Evolutionary conservation across 2,113 vertebrate genomes (phyloP).

Genomic region (Speoplatyrhinus poulsoni): DNA sequence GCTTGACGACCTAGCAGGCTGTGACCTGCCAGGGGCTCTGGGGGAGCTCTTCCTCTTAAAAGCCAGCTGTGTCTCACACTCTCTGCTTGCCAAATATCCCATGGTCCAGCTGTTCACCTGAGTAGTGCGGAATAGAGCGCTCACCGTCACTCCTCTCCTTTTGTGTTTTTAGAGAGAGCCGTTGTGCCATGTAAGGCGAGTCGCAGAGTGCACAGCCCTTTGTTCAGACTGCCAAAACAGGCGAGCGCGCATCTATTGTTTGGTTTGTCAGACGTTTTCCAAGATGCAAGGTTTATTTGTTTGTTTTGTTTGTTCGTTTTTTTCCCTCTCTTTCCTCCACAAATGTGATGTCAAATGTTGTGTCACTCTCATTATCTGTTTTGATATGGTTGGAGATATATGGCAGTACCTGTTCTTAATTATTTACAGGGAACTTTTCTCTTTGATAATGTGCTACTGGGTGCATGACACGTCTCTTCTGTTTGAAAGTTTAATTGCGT

Average conservation of each 20-base stretch:
- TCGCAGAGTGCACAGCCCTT: conserved; percentile 35
- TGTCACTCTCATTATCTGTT: background rate
- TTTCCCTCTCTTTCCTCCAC: background rate
- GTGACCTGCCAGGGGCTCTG: conserved; percentile 76
- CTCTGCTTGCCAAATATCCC: conserved; percentile 73
- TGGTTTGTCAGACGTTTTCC: conserved; percentile 12
- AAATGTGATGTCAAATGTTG: background rate
- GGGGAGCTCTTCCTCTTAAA: conserved; percentile 77
- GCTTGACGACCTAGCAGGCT: conserved; percentile 77
- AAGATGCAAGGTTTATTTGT: background rate
- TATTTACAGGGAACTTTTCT: conserved; percentile 2
- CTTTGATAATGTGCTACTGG: conserved; percentile 1
- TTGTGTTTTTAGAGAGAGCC: conserved; percentile 48
- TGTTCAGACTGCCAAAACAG: conserved; percentile 38
- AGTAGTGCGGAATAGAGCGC: conserved; percentile 58
- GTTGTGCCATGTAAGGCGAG: conserved; percentile 50
- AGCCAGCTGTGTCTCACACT: conserved; percentile 78
- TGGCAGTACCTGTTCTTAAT: background rate
- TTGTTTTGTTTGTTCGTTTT: too few species aligned
- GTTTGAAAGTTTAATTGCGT: conserved; percentile 37
- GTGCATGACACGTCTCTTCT: conserved; percentile 23
- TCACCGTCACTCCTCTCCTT: conserved; percentile 38
- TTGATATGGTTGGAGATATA: conserved; percentile 24
- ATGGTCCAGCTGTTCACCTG: conserved; percentile 82
- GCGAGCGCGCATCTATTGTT: conserved; percentile 21